Evolutionary conservation across 2,113 vertebrate species (phyloP).

Genomic region (Chitala chitala): DNA sequence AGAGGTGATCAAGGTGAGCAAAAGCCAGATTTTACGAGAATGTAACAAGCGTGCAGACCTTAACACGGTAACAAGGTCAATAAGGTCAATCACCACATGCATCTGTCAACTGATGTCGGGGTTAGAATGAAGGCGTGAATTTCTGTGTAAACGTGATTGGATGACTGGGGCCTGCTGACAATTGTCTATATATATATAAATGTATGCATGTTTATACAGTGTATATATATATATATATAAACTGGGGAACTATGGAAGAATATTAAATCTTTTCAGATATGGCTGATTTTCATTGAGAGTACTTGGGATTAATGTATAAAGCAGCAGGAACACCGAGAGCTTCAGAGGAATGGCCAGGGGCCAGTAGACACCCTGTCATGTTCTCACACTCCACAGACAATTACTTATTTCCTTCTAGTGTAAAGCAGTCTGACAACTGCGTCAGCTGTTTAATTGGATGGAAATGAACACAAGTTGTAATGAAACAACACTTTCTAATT

Average conservation of each 20-base stretch:
- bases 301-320: constrained; percentile 43
- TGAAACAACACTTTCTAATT: too few relatives aligned
- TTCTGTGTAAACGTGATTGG: constrained; percentile 92
- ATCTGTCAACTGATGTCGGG: constrained; percentile 66
- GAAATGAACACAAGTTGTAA: too few relatives aligned
- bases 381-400: not conserved
- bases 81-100: constrained; percentile 53
- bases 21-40: not conserved
- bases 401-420: too few relatives aligned
- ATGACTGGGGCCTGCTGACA: constrained; percentile 76
- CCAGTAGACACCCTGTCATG: too few relatives aligned
- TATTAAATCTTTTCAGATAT: constrained; percentile 42
- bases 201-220: constrained; percentile 32
- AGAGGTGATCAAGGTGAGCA: constrained; percentile 22
- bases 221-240: constrained; percentile 32
- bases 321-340: not conserved
- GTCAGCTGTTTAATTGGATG: too few relatives aligned
- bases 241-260: constrained; percentile 39
- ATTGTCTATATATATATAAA: constrained; percentile 45
- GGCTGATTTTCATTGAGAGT: constrained; percentile 49
- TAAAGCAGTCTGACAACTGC: too few relatives aligned
- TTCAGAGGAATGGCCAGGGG: not conserved
- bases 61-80: constrained; percentile 19
- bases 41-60: constrained; percentile 17
- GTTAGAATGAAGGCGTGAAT: constrained; percentile 82